Percentiles rank a stretch among this genome's conserved stretches.
These are phyloP conservation scores for Danio albolineatus DNA, from an alignment of 2,797 vertebrate species.

Conservation along the genomic window DNA sequence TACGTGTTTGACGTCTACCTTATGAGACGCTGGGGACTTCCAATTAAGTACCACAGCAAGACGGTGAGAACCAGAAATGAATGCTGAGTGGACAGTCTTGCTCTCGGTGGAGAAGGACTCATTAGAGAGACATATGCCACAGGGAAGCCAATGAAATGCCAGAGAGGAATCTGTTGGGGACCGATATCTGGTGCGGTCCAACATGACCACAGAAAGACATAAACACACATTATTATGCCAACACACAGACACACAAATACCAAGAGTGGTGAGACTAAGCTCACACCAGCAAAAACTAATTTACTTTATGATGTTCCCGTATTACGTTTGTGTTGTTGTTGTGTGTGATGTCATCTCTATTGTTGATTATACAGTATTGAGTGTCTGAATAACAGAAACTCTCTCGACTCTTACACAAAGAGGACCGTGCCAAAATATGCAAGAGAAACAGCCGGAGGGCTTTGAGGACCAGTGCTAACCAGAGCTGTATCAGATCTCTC, in stretches of 20 bases:
- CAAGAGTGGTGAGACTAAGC: slow-evolving; percentile 62
- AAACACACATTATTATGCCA: slow-evolving; percentile 31
- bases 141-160: slow-evolving; percentile 21
- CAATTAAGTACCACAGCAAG: slow-evolving; percentile 89
- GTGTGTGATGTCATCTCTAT: slow-evolving; percentile 69
- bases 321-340: slow-evolving; percentile 67
- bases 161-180: slow-evolving; percentile 66
- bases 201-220: slow-evolving; percentile 59
- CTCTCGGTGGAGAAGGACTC: slow-evolving; percentile 54
- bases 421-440: slow-evolving; percentile 77
- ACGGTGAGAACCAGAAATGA: slow-evolving; percentile 88
- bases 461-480: slow-evolving; percentile 34
- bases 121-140: slow-evolving; percentile 50
- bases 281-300: slow-evolving; percentile 76
- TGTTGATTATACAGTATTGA: slow-evolving; percentile 59
- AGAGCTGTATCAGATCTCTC: slow-evolving; percentile 48
- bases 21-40: slow-evolving; percentile 88
- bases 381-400: slow-evolving; percentile 68
- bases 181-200: slow-evolving; percentile 67
- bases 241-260: slow-evolving; percentile 49
- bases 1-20: slow-evolving; percentile 93
- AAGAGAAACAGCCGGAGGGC: slow-evolving; percentile 71
- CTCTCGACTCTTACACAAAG: slow-evolving; percentile 21
- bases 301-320: slow-evolving; percentile 65
- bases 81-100: slow-evolving; percentile 77